These are phyloP conservation scores for Antigone vipio DNA, from an alignment of 2,113 vertebrate genomes.

Conservation along the genomic window DNA sequence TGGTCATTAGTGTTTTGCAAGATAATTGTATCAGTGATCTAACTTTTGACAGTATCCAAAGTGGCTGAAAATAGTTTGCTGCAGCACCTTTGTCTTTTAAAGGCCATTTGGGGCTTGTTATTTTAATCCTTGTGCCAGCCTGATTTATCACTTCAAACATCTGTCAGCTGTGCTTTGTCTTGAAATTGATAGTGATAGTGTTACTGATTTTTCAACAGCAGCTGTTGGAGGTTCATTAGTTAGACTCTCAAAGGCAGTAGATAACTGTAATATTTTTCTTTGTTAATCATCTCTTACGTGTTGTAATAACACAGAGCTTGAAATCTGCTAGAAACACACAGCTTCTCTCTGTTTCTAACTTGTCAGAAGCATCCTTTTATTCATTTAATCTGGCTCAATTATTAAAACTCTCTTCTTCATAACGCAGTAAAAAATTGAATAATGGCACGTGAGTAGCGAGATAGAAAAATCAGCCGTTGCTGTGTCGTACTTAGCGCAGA, in stretches of 20 bases:
- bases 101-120: constrained; percentile 70
- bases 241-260: constrained; percentile 71
- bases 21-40: constrained; percentile 40
- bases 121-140: constrained; percentile 70
- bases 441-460: not conserved
- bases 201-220: constrained; percentile 71
- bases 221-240: constrained; percentile 78
- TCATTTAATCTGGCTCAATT: constrained; percentile 59
- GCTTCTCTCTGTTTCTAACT: constrained; percentile 43
- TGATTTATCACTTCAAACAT: constrained; percentile 78
- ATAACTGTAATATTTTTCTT: constrained; percentile 79
- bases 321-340: constrained; percentile 52
- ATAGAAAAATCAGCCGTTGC: not conserved
- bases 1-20: constrained; percentile 21
- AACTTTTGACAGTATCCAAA: constrained; percentile 47
- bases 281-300: constrained; percentile 75
- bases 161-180: constrained; percentile 78
- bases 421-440: constrained; percentile 42
- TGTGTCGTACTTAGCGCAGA: rapidly evolving
- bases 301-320: constrained; percentile 63
- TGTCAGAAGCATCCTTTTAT: constrained; percentile 48
- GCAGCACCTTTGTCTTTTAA: constrained; percentile 70
- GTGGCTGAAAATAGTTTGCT: constrained; percentile 59
- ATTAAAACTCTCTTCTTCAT: constrained; percentile 52
- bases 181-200: constrained; percentile 71